Base-by-base conservation (phyloP, 2,113 vertebrate genomes). In the Rhea americana region DNA sequence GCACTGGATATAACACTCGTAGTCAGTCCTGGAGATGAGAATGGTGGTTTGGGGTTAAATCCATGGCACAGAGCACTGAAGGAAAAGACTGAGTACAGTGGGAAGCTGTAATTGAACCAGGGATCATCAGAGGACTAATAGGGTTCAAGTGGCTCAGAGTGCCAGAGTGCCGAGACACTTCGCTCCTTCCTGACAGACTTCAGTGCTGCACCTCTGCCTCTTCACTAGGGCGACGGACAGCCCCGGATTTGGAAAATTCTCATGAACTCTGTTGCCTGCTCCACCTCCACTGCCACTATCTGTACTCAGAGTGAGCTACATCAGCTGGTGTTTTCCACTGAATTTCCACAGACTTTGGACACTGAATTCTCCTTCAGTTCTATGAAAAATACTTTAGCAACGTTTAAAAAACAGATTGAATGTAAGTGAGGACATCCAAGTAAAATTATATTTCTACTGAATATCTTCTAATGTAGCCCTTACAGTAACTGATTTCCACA, bases 1-100 rank as follows among this genome's bases (percentile, higher is more conserved):
- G 53, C 43, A 67, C 0, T 0, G 39, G 26, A 9, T 26, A 17
- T 25, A 39, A 39, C 2, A 2, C 37, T 35, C 67, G 16, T 20
- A 53, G 32, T 10, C 59, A 55, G 65, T 8, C 2, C 32, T 30
- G 53, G 39, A 85, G n/a, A 50, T 6, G 19, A 70, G 26, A 37
- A 19, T 7, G 28, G 19, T 9, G 25, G 37, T 4, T 41, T 65
- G 62, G 4, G 25, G 7, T 68, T 62, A 75, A 75, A 72, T 30
- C 16, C 74, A 11, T 26, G 32, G 65, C 6, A 2, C 9, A 58
- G 70, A 53, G 50, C 55, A 45, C 11, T 0, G 4, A 30, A 26
- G 16, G 22, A 71, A 25, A 89, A 58, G 17, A 18, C 21, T 2
- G 24, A 59, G 53, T 5, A 4, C 0, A 1, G 48, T 7, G 7